A percentile compares a stretch with the other conserved stretches of the same genome.
phyloP scores from a whole-genome alignment of 2,113 vertebrate species.

The Ovibos moschatus region DNA sequence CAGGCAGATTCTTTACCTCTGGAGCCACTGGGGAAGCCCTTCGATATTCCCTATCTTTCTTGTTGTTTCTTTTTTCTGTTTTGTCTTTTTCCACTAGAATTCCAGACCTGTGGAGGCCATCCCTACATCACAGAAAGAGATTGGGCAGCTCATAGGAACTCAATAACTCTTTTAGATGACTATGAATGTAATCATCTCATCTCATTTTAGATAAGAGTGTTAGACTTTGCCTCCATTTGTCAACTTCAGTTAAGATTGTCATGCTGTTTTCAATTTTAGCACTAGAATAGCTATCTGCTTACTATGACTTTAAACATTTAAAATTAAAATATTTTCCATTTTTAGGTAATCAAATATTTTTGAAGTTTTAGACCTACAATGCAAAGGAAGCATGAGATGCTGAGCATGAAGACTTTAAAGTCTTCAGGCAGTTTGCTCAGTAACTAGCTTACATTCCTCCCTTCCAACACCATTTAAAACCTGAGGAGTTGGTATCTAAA shows the following conservation, averaged over 20 bases:
- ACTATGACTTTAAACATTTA: background rate
- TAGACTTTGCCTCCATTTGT: background rate
- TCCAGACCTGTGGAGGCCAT: background rate
- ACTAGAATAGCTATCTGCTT: background rate
- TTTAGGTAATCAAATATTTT: constrained; percentile 2
- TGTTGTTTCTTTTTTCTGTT: background rate
- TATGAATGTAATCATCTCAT: background rate
- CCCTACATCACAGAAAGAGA: background rate
- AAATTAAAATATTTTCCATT: background rate
- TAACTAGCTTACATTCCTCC: background rate
- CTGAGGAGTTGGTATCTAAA: background rate
- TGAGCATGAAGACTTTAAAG: background rate
- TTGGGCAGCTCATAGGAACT: background rate
- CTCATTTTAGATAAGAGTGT: background rate
- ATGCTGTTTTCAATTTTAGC: background rate
- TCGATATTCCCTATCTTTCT: background rate
- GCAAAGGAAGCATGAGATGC: background rate
- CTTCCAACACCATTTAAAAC: background rate
- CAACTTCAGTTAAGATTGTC: background rate
- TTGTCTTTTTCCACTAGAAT: background rate
- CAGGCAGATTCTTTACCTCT: background rate
- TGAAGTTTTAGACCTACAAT: background rate
- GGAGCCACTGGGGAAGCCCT: background rate
- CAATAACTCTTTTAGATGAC: background rate
- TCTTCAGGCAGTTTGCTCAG: background rate